These are phyloP conservation scores for Apodemus speciosus DNA, from an alignment of 2,113 vertebrate species.

Conservation along the genomic window DNA sequence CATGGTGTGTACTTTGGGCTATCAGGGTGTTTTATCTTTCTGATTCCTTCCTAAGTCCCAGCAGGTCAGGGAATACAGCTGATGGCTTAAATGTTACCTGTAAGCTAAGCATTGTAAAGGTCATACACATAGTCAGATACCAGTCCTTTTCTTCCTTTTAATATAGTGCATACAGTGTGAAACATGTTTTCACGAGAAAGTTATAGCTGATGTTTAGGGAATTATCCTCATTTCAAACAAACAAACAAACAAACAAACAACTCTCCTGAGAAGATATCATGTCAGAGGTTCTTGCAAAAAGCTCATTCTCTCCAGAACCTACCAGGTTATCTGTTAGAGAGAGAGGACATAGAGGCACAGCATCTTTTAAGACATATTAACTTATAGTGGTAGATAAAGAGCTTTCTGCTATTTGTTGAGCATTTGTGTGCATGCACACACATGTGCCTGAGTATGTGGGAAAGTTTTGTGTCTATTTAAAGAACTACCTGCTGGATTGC, in stretches of 20 bases:
- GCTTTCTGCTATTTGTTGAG: background rate
- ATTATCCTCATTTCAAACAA: constrained; percentile 16
- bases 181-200: constrained; percentile 7
- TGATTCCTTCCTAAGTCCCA: background rate
- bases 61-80: background rate
- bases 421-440: background rate
- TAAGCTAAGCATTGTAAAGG: background rate
- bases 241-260: constrained; percentile 11
- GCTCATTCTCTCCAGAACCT: background rate
- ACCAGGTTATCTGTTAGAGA: background rate
- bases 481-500: constrained; percentile 48
- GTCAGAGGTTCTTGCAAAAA: background rate
- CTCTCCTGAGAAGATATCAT: background rate
- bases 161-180: background rate
- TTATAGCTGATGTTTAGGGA: background rate
- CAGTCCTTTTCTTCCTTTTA: background rate
- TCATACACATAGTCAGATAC: background rate
- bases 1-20: background rate
- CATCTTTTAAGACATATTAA: background rate
- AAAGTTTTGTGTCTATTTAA: constrained; percentile 40
- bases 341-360: background rate
- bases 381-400: background rate
- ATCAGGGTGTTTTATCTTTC: background rate
- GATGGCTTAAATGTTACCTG: background rate
- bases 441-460: background rate